Base-by-base conservation (phyloP, 2,888 invertebrate genomes). In the Drosophila prostipennis region DNA sequence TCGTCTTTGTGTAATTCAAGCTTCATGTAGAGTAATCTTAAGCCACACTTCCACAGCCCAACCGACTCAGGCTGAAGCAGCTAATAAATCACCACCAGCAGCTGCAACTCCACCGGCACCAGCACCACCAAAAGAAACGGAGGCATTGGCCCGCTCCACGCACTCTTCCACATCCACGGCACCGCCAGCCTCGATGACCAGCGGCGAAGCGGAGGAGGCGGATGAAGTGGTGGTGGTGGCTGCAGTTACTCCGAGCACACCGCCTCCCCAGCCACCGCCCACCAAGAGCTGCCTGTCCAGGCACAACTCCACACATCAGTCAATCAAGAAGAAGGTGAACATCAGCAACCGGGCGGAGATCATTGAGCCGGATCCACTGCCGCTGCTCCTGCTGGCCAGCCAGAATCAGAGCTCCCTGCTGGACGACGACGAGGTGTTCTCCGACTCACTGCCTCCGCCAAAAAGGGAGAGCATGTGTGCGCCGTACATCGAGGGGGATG, bases 341-440 rank as follows among this genome's bases (percentile, higher is more conserved):
- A 92, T 91, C 34, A 92, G 89, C 77, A 91, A 89, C 54, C 89
- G 89, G 54, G 89, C 90, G 6, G 91, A 92, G 83, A 91, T 91
- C 59, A 92, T 92, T 72, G 90, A 91, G 71, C 87, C 91, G 54
- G 88, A 91, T 36, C 90, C 90, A 14, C 74, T 87, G 59, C 79
- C 81, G 48, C 72, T 81, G 59, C 72, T 77, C n/a, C 51, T 74
- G 19, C 14, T 75, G 43, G 77, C 69, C 36, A 83, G 70, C 63
- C 81, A 84, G 45, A 79, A 79, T 42, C 78, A 78, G 45, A 72
- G 68, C 40, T 86, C 86, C 13, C 54, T 87, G 53, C 86, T 73
- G 13, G 92, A 92, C 71, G 94, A 94, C 80, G 95, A 95, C 85
- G 95, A 95, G 76, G 95, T 95, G 13, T 95, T 95, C 90, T 92